A percentile compares a stretch with the other conserved stretches of the same genome.
Evolutionary conservation across 2,113 vertebrate species (phyloP).

Genomic region (Bolborhynchus lineola): DNA sequence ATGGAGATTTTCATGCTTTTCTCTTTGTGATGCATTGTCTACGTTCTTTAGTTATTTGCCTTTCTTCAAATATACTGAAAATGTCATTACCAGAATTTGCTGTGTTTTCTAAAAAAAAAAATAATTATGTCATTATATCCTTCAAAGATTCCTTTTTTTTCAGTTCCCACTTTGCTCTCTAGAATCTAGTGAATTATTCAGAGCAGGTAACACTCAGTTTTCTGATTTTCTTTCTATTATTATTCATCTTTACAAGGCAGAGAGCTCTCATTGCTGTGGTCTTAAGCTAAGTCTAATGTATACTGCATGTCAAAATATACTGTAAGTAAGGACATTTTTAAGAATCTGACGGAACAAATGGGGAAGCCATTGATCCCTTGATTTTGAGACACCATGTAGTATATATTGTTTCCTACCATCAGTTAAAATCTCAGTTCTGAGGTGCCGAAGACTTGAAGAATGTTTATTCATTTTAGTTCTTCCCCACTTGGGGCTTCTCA

Average conservation of each 20-base stretch:
- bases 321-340: background rate
- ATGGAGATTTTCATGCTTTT: background rate
- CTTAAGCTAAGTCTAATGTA: background rate
- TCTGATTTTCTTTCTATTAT: background rate
- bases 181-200: background rate
- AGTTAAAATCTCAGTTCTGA: background rate
- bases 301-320: background rate
- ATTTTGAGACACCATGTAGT: background rate
- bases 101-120: background rate
- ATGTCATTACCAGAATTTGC: background rate
- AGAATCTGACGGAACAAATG: background rate
- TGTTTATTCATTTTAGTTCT: background rate
- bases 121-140: background rate
- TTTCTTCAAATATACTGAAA: background rate
- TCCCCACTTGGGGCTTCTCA: background rate
- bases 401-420: background rate
- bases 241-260: background rate
- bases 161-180: background rate
- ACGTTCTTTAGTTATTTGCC: background rate
- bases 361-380: background rate
- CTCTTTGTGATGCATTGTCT: background rate
- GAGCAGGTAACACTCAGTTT: background rate
- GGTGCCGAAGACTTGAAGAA: background rate
- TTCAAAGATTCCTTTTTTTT: background rate
- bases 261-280: background rate